Evolutionary conservation across 2,797 vertebrate species (phyloP), one percentile per base, ranked within the genome.

Genomic region (Nannoperca australis): DNA sequence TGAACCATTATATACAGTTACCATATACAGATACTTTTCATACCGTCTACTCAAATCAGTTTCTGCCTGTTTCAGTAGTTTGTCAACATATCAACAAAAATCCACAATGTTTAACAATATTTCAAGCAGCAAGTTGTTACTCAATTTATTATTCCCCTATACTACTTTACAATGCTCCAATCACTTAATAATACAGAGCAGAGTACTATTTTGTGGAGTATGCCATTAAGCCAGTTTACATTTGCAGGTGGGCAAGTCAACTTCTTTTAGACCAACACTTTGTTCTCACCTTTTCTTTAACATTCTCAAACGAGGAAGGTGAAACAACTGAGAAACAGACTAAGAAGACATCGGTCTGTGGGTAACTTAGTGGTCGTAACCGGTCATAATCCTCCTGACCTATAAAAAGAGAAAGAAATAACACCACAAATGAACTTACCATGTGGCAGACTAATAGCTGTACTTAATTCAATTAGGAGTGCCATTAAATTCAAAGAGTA

Each of bases 241-340:
- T 70, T n/a, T 36, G 6, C 8, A n/a, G 9, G 11, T 7, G 38
- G 58, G 45, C 30, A 64, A 54, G 9, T 22, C 36, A 13, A 15
- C 36, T 53, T 22, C n/a, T 10, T 10, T 50, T 0, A n/a, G 27
- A 38, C 2, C 1, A n/a, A 71, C 6, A 24, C 15, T 42, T 30
- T n/a, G 4, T 1, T 84, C 94, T 87, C 68, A 95, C 95, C 91
- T 96, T 96, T 89, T 96, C 95, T 91, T 95, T 95, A 45, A 96
- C 95, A 34, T 96, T 96, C 92, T 96, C 95, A 91, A 96, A 96
- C 0, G 95, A 96, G 40, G 95, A 95, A 36, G 95, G 95, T 7
- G 95, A 96, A 82, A 96, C 95, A 36, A 94, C 92, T n/a, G 95
- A 96, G 90, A 96, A 96, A 88, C 95, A 96, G 70, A 96, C 95